phyloP scores from a whole-genome alignment of 2,113 vertebrate species.

The Sciurus niger region DNA sequence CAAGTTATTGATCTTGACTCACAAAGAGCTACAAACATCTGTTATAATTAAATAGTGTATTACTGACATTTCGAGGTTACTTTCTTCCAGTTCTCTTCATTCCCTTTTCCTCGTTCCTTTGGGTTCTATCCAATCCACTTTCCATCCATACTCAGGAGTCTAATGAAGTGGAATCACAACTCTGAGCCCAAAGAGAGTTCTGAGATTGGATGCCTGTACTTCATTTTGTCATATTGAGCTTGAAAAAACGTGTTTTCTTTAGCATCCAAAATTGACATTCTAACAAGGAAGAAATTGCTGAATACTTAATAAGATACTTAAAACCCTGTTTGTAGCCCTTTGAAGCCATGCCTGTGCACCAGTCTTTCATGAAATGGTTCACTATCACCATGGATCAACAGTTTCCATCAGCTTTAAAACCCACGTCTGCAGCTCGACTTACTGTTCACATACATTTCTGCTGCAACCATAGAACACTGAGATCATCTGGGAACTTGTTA shows the following conservation, averaged over 20 bases:
- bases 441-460: rapidly evolving
- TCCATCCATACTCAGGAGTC: background rate
- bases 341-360: background rate
- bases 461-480: background rate
- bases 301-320: background rate
- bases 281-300: background rate
- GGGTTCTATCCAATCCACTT: background rate
- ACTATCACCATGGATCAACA: background rate
- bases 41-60: background rate
- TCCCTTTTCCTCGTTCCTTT: background rate
- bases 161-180: background rate
- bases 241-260: background rate
- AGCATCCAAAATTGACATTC: background rate
- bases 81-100: background rate
- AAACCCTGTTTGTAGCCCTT: background rate
- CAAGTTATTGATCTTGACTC: background rate
- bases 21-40: background rate
- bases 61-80: background rate
- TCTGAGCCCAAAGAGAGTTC: background rate
- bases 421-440: background rate
- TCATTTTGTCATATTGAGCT: background rate
- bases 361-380: background rate
- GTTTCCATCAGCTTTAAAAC: background rate
- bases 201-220: background rate
- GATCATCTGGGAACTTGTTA: background rate